Evolutionary conservation across 2,888 invertebrate genomes (phyloP).

Genomic region (Lycaena phlaeas): DNA sequence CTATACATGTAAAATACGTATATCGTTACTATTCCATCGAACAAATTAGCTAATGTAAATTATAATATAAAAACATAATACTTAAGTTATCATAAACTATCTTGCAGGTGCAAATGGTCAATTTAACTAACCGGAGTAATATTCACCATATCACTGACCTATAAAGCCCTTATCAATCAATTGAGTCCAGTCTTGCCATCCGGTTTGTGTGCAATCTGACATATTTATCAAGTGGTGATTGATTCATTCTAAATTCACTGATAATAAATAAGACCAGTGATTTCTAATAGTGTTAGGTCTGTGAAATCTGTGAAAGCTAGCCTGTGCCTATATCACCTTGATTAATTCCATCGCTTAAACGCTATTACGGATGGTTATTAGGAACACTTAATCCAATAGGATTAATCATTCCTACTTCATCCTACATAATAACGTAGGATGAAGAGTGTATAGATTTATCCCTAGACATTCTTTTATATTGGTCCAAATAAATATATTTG

Average conservation of each 20-base stretch:
- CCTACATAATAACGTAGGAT: too few species aligned
- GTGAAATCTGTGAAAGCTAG: slow-evolving; percentile 6
- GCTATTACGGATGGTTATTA: not conserved
- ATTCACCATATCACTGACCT: slow-evolving; percentile 12
- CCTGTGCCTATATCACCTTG: not conserved
- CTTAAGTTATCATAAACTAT: too few species aligned
- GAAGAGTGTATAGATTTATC: too few species aligned
- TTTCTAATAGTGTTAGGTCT: not conserved
- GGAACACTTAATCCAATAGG: slow-evolving; percentile 3
- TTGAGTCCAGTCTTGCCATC: slow-evolving; percentile 13
- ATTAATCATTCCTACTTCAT: too few species aligned
- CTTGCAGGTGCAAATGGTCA: slow-evolving; percentile 3
- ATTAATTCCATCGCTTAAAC: not conserved
- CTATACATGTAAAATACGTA: too few species aligned
- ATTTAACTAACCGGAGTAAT: not conserved
- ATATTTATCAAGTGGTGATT: slow-evolving; percentile 13
- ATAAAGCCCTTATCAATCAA: slow-evolving; percentile 15
- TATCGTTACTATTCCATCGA: too few species aligned
- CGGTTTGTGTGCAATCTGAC: slow-evolving; percentile 12
- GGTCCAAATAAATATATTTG: too few species aligned
- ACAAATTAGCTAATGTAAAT: too few species aligned
- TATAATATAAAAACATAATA: too few species aligned
- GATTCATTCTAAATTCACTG: slow-evolving; percentile 11
- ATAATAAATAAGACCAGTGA: slow-evolving; percentile 5
- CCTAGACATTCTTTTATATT: too few species aligned